phyloP scores from a whole-genome alignment of 2,888 invertebrate genomes.

The Drosophila cracens region DNA sequence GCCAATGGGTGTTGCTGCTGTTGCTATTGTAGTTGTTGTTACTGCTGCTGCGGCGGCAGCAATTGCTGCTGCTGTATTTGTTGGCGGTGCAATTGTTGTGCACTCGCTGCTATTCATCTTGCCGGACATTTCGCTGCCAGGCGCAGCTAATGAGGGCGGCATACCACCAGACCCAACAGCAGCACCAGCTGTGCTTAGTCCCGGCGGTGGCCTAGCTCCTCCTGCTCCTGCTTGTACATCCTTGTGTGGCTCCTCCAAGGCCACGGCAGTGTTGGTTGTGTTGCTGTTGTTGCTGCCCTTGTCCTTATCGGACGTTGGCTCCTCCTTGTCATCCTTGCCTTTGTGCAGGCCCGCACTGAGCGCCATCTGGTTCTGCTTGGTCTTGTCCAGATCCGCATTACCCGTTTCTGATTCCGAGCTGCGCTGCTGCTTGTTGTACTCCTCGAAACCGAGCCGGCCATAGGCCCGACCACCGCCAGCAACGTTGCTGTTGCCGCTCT shows the following conservation, averaged over 20 bases:
- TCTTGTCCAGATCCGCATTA: constrained; percentile 87
- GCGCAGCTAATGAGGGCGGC: constrained; percentile 25
- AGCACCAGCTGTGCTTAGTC: constrained; percentile 58
- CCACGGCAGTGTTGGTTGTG: constrained; percentile 68
- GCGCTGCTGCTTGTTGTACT: constrained; percentile 74
- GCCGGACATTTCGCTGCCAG: constrained; percentile 42
- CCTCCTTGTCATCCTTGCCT: constrained; percentile 67
- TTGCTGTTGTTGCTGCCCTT: constrained; percentile 60
- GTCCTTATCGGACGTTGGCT: constrained; percentile 57
- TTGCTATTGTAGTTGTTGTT: constrained; percentile 10
- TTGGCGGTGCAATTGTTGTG: constrained; percentile 36
- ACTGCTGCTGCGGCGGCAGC: constrained; percentile 13
- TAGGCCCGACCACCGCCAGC: constrained; percentile 64
- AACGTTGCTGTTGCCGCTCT: constrained; percentile 6
- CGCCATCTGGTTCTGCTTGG: constrained; percentile 88
- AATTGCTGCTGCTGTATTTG: constrained; percentile 11
- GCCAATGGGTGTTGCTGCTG: constrained; percentile 43
- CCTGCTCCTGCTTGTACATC: constrained; percentile 22
- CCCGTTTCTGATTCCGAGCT: constrained; percentile 80
- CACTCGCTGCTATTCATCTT: constrained; percentile 67
- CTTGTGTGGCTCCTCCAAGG: constrained; percentile 62
- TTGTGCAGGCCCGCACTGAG: constrained; percentile 88
- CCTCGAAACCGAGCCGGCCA: constrained; percentile 79
- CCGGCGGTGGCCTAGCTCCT: constrained; percentile 62
- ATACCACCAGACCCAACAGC: constrained; percentile 35